A percentile compares a stretch with the other conserved stretches of the same genome.
These are phyloP conservation scores for Fulica atra DNA, from an alignment of 2,113 vertebrate species.

Conservation along the genomic window DNA sequence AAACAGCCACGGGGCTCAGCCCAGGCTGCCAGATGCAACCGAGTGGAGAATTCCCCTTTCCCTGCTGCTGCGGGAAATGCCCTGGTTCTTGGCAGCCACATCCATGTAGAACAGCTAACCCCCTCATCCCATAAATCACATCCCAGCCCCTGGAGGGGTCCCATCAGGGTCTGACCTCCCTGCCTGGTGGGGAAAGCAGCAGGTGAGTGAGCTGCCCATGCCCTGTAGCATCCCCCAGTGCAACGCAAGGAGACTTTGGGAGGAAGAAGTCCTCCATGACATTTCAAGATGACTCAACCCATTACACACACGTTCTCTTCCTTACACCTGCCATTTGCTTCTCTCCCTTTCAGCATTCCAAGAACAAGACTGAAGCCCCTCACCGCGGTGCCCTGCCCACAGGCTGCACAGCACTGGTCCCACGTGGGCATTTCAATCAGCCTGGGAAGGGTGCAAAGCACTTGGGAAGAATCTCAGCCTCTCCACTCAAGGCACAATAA, in stretches of 20 bases:
- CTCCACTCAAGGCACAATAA: background rate
- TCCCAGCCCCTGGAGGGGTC: background rate
- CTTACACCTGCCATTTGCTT: background rate
- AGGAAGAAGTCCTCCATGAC: background rate
- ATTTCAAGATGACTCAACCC: background rate
- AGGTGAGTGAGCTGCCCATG: background rate
- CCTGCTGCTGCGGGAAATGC: background rate
- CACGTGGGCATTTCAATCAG: fast-evolving
- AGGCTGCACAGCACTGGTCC: background rate
- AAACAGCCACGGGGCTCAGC: background rate
- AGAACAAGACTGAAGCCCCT: background rate
- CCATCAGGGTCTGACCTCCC: fast-evolving
- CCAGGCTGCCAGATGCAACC: background rate
- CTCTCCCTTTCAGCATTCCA: background rate
- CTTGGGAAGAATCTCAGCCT: background rate
- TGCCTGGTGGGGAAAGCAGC: background rate
- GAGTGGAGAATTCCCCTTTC: background rate
- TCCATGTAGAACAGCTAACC: background rate
- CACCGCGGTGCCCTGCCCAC: background rate
- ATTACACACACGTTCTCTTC: fast-evolving
- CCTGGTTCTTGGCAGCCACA: background rate
- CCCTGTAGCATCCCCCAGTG: background rate
- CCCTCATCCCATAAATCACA: background rate
- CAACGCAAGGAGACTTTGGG: background rate
- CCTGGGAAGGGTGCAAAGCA: background rate